Evolutionary conservation across 1,140 invertebrate species (phyloP).

Genomic region (Drosophila funebris): DNA sequence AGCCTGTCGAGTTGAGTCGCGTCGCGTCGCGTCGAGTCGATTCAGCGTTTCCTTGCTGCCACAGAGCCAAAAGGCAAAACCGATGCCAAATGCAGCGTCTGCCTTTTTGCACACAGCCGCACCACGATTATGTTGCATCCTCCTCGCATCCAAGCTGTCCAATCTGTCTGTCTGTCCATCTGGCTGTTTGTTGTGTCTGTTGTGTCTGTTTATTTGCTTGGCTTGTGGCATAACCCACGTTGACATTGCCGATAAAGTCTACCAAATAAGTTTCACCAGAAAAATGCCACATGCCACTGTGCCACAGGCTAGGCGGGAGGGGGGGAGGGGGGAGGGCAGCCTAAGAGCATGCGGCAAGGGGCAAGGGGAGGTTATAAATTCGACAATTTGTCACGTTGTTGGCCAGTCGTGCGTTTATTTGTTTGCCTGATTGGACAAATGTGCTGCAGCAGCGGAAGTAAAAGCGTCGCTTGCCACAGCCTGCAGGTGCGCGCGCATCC

Average conservation of each 20-base stretch:
- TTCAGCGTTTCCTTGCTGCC: conserved; percentile 3
- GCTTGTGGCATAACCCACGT: conserved; percentile 73
- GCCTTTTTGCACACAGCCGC: conserved; percentile 14
- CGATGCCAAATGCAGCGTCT: background rate
- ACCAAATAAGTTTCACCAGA: conserved; percentile 66
- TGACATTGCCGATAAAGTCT: conserved; percentile 52
- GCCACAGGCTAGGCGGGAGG: background rate
- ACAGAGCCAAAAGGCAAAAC: too few species aligned
- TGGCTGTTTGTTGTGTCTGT: conserved; percentile 1
- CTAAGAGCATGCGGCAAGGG: too few species aligned
- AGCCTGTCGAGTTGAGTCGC: too few species aligned
- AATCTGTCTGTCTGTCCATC: background rate
- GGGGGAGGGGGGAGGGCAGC: background rate
- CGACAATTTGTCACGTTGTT: conserved; percentile 76
- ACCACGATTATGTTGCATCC: conserved; percentile 70
- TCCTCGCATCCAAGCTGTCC: too few species aligned
- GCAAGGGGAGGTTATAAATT: conserved; percentile 35
- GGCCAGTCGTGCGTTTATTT: conserved; percentile 65
- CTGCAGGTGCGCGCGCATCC: conserved; percentile 60
- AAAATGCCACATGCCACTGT: conserved; percentile 61
- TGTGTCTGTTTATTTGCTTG: conserved; percentile 8
- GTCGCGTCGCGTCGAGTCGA: too few species aligned
- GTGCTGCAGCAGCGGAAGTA: too few species aligned
- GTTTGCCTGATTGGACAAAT: conserved; percentile 51
- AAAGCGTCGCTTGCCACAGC: too few species aligned